These are phyloP conservation scores for Antigone vipio DNA, from an alignment of 2,113 vertebrate species.

Conservation along the genomic window DNA sequence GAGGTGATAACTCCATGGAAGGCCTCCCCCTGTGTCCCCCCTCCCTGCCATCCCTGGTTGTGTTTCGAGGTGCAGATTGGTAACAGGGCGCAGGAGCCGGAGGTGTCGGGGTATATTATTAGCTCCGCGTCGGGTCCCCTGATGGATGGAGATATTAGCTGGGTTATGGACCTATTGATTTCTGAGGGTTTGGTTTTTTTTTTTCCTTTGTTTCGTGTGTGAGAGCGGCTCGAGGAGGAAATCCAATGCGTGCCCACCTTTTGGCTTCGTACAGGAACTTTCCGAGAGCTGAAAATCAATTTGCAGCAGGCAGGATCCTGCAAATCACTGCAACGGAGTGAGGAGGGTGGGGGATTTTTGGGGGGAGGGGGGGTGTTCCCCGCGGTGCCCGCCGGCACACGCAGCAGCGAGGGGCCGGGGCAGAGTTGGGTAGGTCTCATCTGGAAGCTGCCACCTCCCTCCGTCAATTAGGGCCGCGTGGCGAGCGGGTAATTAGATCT, in stretches of 20 bases:
- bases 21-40: not conserved
- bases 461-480: slow-evolving; percentile 14
- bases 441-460: slow-evolving; percentile 8
- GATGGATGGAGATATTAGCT: slow-evolving; percentile 6
- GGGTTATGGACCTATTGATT: slow-evolving; percentile 36
- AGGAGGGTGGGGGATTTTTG: not conserved
- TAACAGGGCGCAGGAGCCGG: not conserved
- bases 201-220: not conserved
- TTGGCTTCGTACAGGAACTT: not conserved
- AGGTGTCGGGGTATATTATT: not conserved
- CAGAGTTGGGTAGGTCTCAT: not conserved
- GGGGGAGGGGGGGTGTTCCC: accelerated
- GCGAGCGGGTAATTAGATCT: slow-evolving; percentile 30
- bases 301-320: not conserved
- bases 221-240: not conserved
- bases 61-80: not conserved
- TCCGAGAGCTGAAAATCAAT: not conserved
- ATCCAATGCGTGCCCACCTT: not conserved
- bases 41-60: accelerated
- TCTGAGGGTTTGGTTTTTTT: accelerated
- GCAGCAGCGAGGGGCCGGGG: not conserved
- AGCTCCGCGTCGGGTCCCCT: not conserved
- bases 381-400: accelerated
- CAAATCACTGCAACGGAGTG: not conserved
- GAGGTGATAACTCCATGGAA: accelerated